Evolutionary conservation across 1,140 invertebrate species (phyloP).

Genomic region (Drosophila punjabiensis): DNA sequence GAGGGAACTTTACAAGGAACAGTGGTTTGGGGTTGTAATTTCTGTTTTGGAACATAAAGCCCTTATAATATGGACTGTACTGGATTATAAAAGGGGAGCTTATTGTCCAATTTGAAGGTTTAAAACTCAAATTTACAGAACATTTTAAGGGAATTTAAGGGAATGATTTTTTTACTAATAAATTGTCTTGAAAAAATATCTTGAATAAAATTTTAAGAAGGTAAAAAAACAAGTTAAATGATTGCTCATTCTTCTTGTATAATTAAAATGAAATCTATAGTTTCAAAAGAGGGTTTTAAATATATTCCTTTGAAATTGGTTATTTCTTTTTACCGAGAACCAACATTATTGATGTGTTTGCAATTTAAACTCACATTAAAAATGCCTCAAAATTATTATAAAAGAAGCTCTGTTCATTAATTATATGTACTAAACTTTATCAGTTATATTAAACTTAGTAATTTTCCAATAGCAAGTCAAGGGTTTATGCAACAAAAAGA

Average conservation of each 20-base stretch:
- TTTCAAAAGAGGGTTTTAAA: background rate
- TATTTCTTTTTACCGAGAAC: background rate
- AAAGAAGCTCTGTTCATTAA: background rate
- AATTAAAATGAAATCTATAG: background rate
- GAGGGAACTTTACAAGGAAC: slow-evolving; percentile 12
- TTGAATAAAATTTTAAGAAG: background rate
- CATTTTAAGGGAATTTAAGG: background rate
- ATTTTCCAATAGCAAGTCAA: background rate
- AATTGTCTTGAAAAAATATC: background rate
- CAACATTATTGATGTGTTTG: background rate
- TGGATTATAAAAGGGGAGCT: no score
- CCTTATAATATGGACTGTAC: no score
- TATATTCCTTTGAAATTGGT: background rate
- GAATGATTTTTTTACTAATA: background rate
- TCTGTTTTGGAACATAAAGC: background rate
- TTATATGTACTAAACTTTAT: background rate
- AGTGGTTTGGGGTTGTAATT: slow-evolving; percentile 14
- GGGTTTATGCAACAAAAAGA: background rate
- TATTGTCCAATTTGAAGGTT: background rate
- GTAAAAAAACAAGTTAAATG: no score
- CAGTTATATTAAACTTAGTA: background rate
- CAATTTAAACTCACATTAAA: background rate
- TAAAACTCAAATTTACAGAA: background rate
- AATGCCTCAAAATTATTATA: background rate
- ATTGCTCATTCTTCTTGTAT: background rate